Evolutionary conservation across 2,888 invertebrate species (phyloP).

Genomic region (Aquatica leii): DNA sequence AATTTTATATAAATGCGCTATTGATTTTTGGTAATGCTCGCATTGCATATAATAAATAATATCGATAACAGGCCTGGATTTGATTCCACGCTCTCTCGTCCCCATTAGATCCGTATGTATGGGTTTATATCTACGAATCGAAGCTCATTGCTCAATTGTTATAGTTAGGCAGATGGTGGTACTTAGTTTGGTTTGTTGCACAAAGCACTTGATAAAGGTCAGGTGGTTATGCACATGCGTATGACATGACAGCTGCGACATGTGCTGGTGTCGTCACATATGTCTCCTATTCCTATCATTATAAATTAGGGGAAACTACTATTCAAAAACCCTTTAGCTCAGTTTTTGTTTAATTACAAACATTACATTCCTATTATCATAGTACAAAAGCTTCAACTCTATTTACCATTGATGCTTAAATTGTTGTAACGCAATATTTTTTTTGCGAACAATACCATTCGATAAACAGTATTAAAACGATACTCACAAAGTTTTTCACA

Average conservation of each 20-base stretch:
- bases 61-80: slow-evolving; percentile 31
- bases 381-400: no score
- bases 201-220: slow-evolving; percentile 37
- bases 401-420: no score
- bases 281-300: slow-evolving; percentile 23
- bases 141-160: slow-evolving; percentile 24
- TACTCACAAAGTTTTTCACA: no score
- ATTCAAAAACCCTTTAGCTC: no score
- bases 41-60: slow-evolving; percentile 33
- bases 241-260: slow-evolving; percentile 39
- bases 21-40: slow-evolving; percentile 21
- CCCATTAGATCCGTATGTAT: slow-evolving; percentile 22
- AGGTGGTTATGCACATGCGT: slow-evolving; percentile 36
- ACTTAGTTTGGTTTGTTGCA: slow-evolving; percentile 31
- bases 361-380: no score
- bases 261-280: slow-evolving; percentile 31
- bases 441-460: no score
- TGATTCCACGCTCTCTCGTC: no score
- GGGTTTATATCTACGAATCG: slow-evolving; percentile 24
- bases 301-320: slow-evolving; percentile 3
- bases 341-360: no score
- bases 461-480: no score
- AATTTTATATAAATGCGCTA: slow-evolving; percentile 26
- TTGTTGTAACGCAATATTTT: no score
- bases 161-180: slow-evolving; percentile 34